These are phyloP conservation scores for Anguilla marmorata DNA, from an alignment of 2,797 vertebrate genomes.

Conservation along the genomic window DNA sequence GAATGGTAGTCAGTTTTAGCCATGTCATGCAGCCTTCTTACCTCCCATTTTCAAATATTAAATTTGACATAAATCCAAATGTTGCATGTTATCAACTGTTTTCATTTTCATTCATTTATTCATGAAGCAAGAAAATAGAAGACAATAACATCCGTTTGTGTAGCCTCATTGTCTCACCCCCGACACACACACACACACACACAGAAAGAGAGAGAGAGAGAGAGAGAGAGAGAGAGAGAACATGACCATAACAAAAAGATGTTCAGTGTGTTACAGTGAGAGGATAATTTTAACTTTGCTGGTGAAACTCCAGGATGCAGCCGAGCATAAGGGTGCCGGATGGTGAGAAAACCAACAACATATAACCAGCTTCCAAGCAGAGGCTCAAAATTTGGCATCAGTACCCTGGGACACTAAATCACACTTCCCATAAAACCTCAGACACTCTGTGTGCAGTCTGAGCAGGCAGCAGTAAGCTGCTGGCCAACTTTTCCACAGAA, in stretches of 20 bases:
- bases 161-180: background rate
- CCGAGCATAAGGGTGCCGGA: conserved; percentile 4
- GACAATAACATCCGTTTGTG: background rate
- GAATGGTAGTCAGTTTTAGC: background rate
- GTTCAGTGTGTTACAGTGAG: background rate
- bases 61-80: background rate
- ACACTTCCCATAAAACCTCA: conserved; percentile 41
- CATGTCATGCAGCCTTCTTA: background rate
- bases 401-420: conserved; percentile 43
- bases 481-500: background rate
- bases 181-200: no score
- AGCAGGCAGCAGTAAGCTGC: background rate
- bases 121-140: background rate
- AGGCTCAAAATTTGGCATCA: conserved; percentile 40
- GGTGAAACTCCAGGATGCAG: conserved; percentile 4
- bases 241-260: background rate
- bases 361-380: conserved; percentile 35
- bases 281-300: conserved; percentile 5
- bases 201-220: background rate
- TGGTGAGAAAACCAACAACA: conserved; percentile 22
- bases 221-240: background rate
- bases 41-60: background rate
- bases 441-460: conserved; percentile 17
- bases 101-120: background rate
- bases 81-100: background rate